These are phyloP conservation scores for Hirudo medicinalis DNA, from an alignment of 1,140 invertebrate species.

Conservation along the genomic window DNA sequence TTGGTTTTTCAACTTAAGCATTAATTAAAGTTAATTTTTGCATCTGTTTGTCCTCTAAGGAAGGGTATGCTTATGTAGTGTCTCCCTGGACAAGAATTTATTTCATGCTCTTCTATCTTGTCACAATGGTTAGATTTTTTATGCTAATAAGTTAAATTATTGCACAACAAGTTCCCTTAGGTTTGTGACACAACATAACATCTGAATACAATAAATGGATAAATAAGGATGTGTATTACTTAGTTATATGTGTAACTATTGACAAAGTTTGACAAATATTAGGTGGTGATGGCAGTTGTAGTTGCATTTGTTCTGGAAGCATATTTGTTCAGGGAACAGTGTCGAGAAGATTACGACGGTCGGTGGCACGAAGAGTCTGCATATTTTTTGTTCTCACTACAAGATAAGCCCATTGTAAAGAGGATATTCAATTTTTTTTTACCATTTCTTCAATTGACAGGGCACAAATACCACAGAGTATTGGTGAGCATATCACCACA, in stretches of 20 bases:
- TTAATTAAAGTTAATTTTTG: not conserved
- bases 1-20: not conserved
- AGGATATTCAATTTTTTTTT: too few relatives aligned
- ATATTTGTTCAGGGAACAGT: conserved; percentile 76
- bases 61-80: conserved; percentile 54
- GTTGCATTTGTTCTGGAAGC: conserved; percentile 78
- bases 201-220: not conserved
- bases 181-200: not conserved
- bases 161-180: not conserved
- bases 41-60: conserved; percentile 25
- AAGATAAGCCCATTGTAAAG: too few relatives aligned
- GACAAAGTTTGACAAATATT: conserved; percentile 17
- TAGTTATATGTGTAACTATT: conserved; percentile 3
- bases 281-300: conserved; percentile 70
- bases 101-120: conserved; percentile 78
- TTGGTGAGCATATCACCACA: not conserved
- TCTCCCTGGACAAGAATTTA: conserved; percentile 52
- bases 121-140: conserved; percentile 56
- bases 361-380: too few relatives aligned
- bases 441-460: not conserved
- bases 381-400: too few relatives aligned
- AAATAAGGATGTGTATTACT: too few relatives aligned
- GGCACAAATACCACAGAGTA: not conserved
- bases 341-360: conserved; percentile 46
- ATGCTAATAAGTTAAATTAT: not conserved